Percentiles rank a stretch among this genome's conserved stretches.
Evolutionary conservation across 2,888 invertebrate species (phyloP).

Genomic region (Macropis europaea): DNA sequence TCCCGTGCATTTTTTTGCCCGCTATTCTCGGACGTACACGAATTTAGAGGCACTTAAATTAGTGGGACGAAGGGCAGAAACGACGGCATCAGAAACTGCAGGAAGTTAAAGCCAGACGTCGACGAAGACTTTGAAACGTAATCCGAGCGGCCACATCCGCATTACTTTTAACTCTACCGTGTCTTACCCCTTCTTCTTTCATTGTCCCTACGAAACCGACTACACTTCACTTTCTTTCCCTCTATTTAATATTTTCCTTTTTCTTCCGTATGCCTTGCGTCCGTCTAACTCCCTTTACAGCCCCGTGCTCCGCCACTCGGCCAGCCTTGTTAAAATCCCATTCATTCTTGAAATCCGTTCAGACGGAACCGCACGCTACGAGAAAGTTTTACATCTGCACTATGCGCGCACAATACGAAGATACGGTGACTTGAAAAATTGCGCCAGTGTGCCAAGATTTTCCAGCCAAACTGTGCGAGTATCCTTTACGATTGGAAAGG

Average conservation of each 20-base stretch:
- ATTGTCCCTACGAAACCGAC: not conserved
- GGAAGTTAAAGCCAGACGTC: constrained; percentile 42
- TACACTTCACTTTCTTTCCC: not conserved
- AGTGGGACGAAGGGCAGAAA: constrained; percentile 44
- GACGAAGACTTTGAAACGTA: constrained; percentile 58
- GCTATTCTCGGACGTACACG: constrained; percentile 42
- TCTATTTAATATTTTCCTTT: constrained; percentile 7
- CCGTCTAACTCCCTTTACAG: not conserved
- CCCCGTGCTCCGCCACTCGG: not conserved
- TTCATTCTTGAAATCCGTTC: constrained; percentile 43
- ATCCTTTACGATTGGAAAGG: no score
- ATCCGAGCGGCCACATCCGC: constrained; percentile 61
- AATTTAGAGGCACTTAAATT: constrained; percentile 71
- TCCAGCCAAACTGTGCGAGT: no score
- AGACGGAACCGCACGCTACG: constrained; percentile 31
- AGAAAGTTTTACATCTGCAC: constrained; percentile 11
- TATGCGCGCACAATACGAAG: not conserved
- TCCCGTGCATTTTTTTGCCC: not conserved
- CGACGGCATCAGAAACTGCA: constrained; percentile 21
- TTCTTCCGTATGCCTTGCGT: not conserved
- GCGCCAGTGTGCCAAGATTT: no score
- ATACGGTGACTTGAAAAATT: not conserved
- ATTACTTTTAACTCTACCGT: constrained; percentile 53
- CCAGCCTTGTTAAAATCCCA: constrained; percentile 52
- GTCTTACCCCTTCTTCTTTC: not conserved